Conservation (phyloP, 2,888 invertebrate genomes). For the Drosophila gaucha region DNA sequence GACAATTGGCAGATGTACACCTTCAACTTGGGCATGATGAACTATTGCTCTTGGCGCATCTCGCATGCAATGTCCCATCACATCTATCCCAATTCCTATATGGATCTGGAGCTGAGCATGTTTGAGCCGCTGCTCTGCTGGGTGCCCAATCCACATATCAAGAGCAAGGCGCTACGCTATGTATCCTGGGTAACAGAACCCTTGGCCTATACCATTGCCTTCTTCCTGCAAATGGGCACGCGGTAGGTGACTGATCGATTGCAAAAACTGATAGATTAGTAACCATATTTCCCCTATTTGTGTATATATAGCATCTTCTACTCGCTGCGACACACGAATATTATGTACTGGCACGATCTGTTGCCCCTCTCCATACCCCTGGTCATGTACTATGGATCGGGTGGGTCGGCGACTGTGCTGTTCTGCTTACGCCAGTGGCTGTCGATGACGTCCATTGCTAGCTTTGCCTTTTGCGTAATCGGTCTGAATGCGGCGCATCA, state of each 20-base stretch:
- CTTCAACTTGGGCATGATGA: slow-evolving; percentile 89
- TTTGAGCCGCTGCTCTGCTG: slow-evolving; percentile 89
- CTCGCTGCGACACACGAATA: slow-evolving; percentile 72
- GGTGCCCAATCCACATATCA: slow-evolving; percentile 86
- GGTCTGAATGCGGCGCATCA: slow-evolving; percentile 92
- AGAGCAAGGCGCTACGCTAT: slow-evolving; percentile 86
- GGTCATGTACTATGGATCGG: slow-evolving; percentile 84
- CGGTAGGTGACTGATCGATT: slow-evolving; percentile 70
- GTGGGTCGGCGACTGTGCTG: slow-evolving; percentile 64
- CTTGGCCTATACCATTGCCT: slow-evolving; percentile 75
- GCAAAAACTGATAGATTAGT: slow-evolving; percentile 5
- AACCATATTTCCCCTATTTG: background rate
- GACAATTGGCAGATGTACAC: slow-evolving; percentile 92
- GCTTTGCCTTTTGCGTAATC: slow-evolving; percentile 87
- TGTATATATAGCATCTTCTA: slow-evolving; percentile 71
- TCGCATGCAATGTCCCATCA: slow-evolving; percentile 92
- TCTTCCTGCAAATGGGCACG: slow-evolving; percentile 73
- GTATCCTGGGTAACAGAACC: slow-evolving; percentile 86
- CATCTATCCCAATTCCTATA: slow-evolving; percentile 90
- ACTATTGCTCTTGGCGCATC: slow-evolving; percentile 89
- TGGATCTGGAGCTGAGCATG: slow-evolving; percentile 90
- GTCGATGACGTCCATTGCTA: slow-evolving; percentile 86
- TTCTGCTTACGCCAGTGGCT: slow-evolving; percentile 85
- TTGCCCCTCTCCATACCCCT: slow-evolving; percentile 84
- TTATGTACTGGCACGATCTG: slow-evolving; percentile 84